A percentile compares a stretch with the other conserved stretches of the same genome.
Conservation (phyloP, 1,140 invertebrate species). For the Atta texana region DNA sequence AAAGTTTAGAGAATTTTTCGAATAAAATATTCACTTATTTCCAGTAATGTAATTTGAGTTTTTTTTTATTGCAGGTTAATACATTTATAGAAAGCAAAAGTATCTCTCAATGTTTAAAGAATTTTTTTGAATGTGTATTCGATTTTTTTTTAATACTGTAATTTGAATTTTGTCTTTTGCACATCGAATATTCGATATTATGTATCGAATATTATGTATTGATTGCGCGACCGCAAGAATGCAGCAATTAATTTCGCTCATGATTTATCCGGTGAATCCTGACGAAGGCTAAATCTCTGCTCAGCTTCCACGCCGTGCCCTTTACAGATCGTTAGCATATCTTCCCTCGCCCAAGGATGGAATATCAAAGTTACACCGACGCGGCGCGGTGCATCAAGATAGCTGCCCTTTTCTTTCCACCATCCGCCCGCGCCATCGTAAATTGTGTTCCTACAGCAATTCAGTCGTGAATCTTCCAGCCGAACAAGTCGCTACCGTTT, state of each 20-base stretch:
- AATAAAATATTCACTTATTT: not conserved
- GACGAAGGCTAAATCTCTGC: conserved; percentile 12
- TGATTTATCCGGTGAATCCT: conserved; percentile 13
- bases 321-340: conserved; percentile 74
- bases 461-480: conserved; percentile 73
- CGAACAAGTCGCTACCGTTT: conserved; percentile 68
- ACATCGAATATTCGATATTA: too few species aligned
- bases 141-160: not conserved
- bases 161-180: not conserved
- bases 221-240: conserved; percentile 17
- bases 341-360: conserved; percentile 50
- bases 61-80: not conserved
- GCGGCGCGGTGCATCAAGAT: conserved; percentile 48
- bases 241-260: conserved; percentile 22
- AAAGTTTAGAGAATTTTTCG: not conserved
- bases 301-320: conserved; percentile 45
- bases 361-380: conserved; percentile 64
- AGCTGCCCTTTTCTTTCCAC: conserved; percentile 60
- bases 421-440: conserved; percentile 38
- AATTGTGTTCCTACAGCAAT: conserved; percentile 74
- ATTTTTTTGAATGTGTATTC: not conserved
- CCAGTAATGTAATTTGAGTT: not conserved
- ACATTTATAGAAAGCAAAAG: not conserved
- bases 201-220: not conserved
- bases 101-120: not conserved